These are phyloP conservation scores for Scaptomyza montana DNA, from an alignment of 1,140 invertebrate genomes.

Conservation along the genomic window DNA sequence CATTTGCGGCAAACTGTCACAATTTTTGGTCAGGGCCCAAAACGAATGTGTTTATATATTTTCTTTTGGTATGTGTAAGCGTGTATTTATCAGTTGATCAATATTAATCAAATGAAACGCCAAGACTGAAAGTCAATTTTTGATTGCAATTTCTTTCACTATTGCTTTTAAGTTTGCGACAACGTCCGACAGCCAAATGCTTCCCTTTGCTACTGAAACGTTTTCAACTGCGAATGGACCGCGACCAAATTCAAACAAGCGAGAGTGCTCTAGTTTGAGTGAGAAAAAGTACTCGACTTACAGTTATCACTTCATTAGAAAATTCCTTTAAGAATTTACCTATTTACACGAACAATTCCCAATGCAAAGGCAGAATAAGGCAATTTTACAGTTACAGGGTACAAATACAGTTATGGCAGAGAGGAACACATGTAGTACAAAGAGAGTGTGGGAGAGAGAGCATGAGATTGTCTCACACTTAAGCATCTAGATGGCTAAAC, in stretches of 20 bases:
- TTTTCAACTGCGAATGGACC: constrained; percentile 48
- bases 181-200: constrained; percentile 60
- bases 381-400: not conserved
- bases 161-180: constrained; percentile 14
- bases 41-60: constrained; percentile 14
- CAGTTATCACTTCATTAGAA: not conserved
- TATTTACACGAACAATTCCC: not conserved
- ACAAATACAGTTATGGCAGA: not conserved
- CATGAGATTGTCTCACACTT: not conserved
- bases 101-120: constrained; percentile 62
- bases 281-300: not conserved
- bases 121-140: constrained; percentile 18
- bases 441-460: constrained; percentile 6
- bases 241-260: constrained; percentile 54
- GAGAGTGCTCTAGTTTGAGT: not conserved
- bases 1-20: constrained; percentile 27
- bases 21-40: constrained; percentile 26
- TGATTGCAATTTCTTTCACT: not conserved
- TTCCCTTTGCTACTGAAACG: constrained; percentile 66
- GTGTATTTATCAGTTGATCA: constrained; percentile 64
- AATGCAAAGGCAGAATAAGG: not conserved
- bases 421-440: not conserved
- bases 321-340: not conserved
- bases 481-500: constrained; percentile 36
- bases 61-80: constrained; percentile 15